These are phyloP conservation scores for Mallotus villosus DNA, from an alignment of 2,797 vertebrate species.

Conservation along the genomic window DNA sequence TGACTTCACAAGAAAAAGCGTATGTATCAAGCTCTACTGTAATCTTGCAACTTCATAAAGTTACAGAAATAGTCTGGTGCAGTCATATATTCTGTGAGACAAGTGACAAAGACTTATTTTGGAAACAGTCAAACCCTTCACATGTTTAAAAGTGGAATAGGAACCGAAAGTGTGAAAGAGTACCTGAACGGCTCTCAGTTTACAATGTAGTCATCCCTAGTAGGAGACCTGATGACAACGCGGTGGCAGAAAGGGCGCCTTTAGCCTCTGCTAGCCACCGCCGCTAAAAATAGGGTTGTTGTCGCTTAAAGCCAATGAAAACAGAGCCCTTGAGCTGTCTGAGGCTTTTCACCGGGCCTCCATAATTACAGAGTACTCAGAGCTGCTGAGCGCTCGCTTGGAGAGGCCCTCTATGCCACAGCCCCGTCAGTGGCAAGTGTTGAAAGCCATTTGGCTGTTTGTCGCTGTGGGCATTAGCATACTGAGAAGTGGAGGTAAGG, in stretches of 20 bases:
- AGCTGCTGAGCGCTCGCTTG: slow-evolving; percentile 82
- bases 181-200: slow-evolving; percentile 44
- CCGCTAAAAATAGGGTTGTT: slow-evolving; percentile 76
- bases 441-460: slow-evolving; percentile 93
- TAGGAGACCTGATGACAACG: neutral
- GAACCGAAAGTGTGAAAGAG: neutral
- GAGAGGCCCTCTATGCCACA: slow-evolving; percentile 67
- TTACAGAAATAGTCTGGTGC: too few species aligned
- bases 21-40: neutral
- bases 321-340: slow-evolving; percentile 84
- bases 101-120: too few species aligned
- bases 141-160: too few species aligned
- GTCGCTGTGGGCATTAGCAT: slow-evolving; percentile 87
- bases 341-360: slow-evolving; percentile 82
- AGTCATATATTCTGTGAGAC: too few species aligned
- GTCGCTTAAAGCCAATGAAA: slow-evolving; percentile 88
- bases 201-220: slow-evolving; percentile 40
- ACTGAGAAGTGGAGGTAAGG: slow-evolving; percentile 77
- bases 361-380: slow-evolving; percentile 92
- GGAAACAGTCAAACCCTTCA: too few species aligned
- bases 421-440: slow-evolving; percentile 82
- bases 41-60: too few species aligned
- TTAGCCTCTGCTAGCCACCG: slow-evolving; percentile 52
- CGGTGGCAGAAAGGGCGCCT: slow-evolving; percentile 43
- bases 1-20: neutral